Evolutionary conservation across 2,797 vertebrate species (phyloP).

Genomic region (Sebastes paucispinis): DNA sequence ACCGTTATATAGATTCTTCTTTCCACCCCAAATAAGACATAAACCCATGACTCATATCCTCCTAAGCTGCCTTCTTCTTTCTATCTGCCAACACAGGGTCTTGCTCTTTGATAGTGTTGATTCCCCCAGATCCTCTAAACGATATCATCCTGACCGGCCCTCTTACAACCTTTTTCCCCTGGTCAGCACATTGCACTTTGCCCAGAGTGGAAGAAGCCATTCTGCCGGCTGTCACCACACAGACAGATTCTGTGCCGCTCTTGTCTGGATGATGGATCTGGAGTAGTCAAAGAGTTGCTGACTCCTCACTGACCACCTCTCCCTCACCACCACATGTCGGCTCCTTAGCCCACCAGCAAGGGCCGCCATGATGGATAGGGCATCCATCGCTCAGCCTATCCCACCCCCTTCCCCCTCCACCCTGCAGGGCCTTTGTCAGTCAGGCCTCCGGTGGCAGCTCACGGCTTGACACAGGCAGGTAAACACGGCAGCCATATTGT

Average conservation of each 20-base stretch:
- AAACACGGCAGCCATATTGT: constrained; percentile 78
- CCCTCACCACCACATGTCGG: constrained; percentile 72
- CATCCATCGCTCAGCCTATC: constrained; percentile 71
- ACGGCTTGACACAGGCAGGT: constrained; percentile 66
- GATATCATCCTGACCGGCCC: constrained; percentile 34
- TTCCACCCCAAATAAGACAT: constrained; percentile 15
- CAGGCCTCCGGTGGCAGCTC: constrained; percentile 67
- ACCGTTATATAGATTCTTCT: not conserved
- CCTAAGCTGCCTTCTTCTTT: constrained; percentile 17
- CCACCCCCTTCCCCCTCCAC: constrained; percentile 18
- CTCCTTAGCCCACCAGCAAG: constrained; percentile 70
- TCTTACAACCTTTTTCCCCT: constrained; percentile 44
- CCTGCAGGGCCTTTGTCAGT: constrained; percentile 77
- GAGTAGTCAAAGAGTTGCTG: constrained; percentile 80
- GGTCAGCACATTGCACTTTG: constrained; percentile 77
- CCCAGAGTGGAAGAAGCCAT: constrained; percentile 71
- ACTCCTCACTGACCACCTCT: constrained; percentile 80
- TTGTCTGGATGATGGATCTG: constrained; percentile 84
- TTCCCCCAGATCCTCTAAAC: constrained; percentile 50
- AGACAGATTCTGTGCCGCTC: constrained; percentile 72
- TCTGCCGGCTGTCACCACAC: constrained; percentile 68
- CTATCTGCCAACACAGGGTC: not conserved
- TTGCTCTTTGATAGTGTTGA: constrained; percentile 32
- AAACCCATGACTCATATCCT: constrained; percentile 1
- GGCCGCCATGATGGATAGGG: constrained; percentile 80